Evolutionary conservation across 2,113 vertebrate species (phyloP).

Genomic region (Python bivittatus): DNA sequence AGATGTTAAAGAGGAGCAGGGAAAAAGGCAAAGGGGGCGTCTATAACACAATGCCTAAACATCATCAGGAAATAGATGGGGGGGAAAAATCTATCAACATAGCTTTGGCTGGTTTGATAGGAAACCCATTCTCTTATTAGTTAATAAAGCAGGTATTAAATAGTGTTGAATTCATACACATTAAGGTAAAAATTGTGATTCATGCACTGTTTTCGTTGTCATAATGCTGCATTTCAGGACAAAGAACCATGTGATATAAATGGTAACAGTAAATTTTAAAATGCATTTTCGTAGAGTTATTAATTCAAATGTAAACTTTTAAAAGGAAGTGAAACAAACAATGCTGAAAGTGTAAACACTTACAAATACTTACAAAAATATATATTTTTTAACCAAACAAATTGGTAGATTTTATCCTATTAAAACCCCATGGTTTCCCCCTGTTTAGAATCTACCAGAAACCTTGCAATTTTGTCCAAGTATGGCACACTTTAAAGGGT

Average conservation of each 20-base stretch:
- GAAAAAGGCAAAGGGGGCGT: too few species aligned
- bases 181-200: neutral
- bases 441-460: neutral
- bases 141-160: too few species aligned
- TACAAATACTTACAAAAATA: neutral
- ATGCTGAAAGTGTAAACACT: neutral
- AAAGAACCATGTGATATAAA: neutral
- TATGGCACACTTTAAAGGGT: neutral
- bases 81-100: too few species aligned
- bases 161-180: neutral
- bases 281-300: neutral
- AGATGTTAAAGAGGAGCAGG: neutral
- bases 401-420: neutral
- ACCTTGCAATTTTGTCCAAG: neutral
- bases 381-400: neutral
- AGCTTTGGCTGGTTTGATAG: too few species aligned
- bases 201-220: neutral
- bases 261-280: neutral
- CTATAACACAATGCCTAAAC: too few species aligned
- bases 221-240: neutral
- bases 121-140: too few species aligned
- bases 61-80: too few species aligned
- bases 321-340: neutral
- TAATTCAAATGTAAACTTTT: neutral
- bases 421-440: neutral